Percentiles rank a stretch among this genome's conserved stretches.
Conservation (phyloP, 2,113 vertebrate species). For the Phaethon lepturus region DNA sequence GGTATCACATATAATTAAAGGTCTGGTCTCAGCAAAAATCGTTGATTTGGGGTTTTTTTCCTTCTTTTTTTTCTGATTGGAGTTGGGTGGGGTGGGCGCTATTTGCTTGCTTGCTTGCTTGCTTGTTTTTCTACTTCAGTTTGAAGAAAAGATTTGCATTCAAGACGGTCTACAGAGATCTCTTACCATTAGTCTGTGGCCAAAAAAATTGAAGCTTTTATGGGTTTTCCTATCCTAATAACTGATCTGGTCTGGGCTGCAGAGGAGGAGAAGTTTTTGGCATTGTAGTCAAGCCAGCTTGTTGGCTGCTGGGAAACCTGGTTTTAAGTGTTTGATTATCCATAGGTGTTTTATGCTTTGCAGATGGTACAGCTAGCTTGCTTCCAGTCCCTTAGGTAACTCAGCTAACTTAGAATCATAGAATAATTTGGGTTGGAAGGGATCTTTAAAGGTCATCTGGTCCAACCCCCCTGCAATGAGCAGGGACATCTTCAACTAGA, state of each 20-base stretch:
- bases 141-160: neutral
- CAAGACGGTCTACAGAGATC: neutral
- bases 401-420: neutral
- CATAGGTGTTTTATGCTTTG: neutral
- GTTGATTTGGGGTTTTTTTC: too few relatives aligned
- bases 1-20: neutral
- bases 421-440: too few relatives aligned
- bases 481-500: too few relatives aligned
- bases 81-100: rapidly evolving
- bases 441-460: too few relatives aligned
- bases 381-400: neutral
- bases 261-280: neutral
- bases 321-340: neutral
- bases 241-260: neutral
- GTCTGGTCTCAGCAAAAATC: neutral
- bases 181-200: neutral
- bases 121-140: neutral
- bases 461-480: too few relatives aligned
- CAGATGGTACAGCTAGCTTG: neutral
- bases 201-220: neutral
- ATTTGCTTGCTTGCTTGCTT: neutral
- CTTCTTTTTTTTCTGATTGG: neutral
- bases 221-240: neutral
- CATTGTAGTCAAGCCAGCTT: neutral
- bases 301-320: neutral